Percentiles rank a stretch among this genome's conserved stretches.
Evolutionary conservation across 2,888 invertebrate genomes (phyloP).

Genomic region (Drosophila meridiana): DNA sequence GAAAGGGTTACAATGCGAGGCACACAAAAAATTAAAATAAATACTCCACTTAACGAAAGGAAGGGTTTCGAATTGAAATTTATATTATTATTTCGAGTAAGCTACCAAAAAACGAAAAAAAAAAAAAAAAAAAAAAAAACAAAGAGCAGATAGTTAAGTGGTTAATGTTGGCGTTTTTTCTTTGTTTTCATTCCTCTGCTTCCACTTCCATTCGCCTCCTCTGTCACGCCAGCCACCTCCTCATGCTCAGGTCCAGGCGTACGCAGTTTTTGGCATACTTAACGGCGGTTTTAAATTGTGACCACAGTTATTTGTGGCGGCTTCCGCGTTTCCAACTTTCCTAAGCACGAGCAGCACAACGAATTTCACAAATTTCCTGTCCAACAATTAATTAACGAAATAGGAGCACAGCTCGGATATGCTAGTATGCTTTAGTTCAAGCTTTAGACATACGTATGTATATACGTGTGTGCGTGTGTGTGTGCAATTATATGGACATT

Average conservation of each 20-base stretch:
- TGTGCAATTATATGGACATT: no score
- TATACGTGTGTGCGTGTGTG: no score
- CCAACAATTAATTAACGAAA: neutral
- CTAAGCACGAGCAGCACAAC: neutral
- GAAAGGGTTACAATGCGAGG: conserved; percentile 56
- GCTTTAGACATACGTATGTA: no score
- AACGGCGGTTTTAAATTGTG: neutral
- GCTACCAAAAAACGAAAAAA: conserved; percentile 31
- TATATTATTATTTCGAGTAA: conserved; percentile 63
- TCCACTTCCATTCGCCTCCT: neutral
- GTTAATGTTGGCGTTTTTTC: conserved; percentile 7
- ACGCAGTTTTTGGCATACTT: neutral
- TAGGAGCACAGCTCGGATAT: neutral
- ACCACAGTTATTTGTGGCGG: neutral
- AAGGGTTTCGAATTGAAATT: conserved; percentile 62
- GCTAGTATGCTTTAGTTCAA: neutral
- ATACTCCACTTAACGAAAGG: conserved; percentile 30
- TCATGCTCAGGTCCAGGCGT: neutral
- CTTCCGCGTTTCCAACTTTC: neutral
- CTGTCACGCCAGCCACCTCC: neutral
- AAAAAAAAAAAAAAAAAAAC: neutral
- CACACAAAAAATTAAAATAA: conserved; percentile 24
- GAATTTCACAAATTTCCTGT: neutral
- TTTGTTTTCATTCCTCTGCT: neutral
- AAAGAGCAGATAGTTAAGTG: conserved; percentile 46